A percentile compares a stretch with the other conserved stretches of the same genome.
Evolutionary conservation across 2,888 invertebrate genomes (phyloP).

Genomic region (Sympetrum striolatum): DNA sequence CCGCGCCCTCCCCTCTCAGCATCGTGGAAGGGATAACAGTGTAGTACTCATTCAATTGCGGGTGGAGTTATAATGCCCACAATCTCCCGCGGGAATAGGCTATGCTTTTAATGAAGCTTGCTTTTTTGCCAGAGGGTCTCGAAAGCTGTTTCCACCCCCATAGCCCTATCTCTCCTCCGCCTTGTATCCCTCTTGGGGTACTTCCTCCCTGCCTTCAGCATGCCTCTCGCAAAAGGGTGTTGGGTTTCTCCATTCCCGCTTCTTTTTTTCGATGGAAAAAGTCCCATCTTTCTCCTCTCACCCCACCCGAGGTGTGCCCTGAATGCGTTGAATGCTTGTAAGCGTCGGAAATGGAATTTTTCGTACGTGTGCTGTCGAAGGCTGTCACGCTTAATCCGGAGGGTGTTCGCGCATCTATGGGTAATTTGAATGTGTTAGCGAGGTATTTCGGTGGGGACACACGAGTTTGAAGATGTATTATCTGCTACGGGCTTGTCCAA

Average conservation of each 20-base stretch:
- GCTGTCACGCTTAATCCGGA: not conserved
- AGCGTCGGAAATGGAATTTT: not conserved
- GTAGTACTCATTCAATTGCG: not conserved
- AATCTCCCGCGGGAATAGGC: not conserved
- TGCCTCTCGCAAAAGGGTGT: not conserved
- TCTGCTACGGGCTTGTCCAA: no score
- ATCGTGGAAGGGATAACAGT: not conserved
- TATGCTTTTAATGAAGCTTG: conserved; percentile 24
- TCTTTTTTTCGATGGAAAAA: conserved; percentile 18
- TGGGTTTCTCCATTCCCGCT: conserved; percentile 7
- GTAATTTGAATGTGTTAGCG: no score
- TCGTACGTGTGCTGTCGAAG: not conserved
- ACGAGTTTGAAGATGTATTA: no score
- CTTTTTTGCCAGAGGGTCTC: not conserved
- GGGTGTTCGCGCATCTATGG: not conserved
- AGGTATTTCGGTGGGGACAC: no score
- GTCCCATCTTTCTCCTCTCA: not conserved
- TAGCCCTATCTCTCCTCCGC: not conserved
- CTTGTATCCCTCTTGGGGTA: not conserved
- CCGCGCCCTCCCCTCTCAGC: not conserved
- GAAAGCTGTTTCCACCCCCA: not conserved
- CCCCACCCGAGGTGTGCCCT: conserved; percentile 7
- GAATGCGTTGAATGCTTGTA: not conserved
- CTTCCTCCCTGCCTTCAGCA: not conserved
- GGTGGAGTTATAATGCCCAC: not conserved